Conservation (phyloP, 2,797 vertebrate species). For the Ctenopoma kingsleyae region DNA sequence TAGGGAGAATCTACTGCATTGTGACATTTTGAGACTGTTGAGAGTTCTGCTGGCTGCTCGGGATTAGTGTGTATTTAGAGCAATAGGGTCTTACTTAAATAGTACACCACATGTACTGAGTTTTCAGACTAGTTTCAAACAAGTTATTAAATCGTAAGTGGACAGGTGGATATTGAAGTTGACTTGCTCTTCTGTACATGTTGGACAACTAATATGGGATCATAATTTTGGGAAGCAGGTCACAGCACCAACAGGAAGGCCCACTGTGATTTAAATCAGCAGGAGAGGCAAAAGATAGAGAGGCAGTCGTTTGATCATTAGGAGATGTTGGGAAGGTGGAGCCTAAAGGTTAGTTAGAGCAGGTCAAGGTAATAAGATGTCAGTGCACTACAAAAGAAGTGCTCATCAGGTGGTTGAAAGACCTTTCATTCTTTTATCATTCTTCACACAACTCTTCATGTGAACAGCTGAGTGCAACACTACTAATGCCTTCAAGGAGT, state of each 20-base stretch:
- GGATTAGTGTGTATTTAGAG: constrained; percentile 76
- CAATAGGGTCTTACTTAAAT: constrained; percentile 71
- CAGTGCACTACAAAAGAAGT: not conserved
- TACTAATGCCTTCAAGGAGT: not conserved
- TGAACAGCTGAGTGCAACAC: not conserved
- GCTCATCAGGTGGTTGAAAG: not conserved
- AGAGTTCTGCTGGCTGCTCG: constrained; percentile 71
- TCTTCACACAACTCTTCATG: too few species aligned
- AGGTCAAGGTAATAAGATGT: not conserved
- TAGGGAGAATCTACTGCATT: constrained; percentile 79
- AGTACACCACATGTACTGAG: constrained; percentile 47
- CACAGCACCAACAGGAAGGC: not conserved
- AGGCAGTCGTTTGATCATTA: not conserved
- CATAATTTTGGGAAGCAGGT: constrained; percentile 12
- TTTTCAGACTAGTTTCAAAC: constrained; percentile 36
- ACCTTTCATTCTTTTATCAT: too few species aligned
- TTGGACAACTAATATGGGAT: not conserved
- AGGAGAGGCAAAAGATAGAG: constrained; percentile 21
- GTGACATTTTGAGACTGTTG: constrained; percentile 78
- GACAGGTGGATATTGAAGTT: constrained; percentile 9
- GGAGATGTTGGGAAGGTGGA: not conserved
- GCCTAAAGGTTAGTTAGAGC: not conserved
- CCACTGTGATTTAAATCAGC: constrained; percentile 20
- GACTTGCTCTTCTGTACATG: not conserved
- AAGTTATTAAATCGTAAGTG: not conserved